Base-by-base conservation (phyloP, 2,888 invertebrate genomes). In the Dendrolimus pini region DNA sequence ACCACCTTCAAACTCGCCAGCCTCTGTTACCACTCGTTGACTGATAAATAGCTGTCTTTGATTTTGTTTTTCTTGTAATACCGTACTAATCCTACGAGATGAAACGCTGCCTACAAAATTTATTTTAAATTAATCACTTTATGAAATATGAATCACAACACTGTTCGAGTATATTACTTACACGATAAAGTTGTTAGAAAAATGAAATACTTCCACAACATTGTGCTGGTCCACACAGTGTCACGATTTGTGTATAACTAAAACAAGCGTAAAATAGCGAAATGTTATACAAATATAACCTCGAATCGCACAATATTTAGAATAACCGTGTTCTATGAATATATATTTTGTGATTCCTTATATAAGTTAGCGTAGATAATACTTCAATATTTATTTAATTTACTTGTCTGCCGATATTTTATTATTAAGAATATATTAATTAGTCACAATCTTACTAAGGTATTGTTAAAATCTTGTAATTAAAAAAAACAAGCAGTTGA, bases 1-100 rank as follows among this genome's bases (percentile, higher is more conserved):
- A 41, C 93, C 93, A 54, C 93, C 94, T 61, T 92, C 88, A 14
- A 89, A 71, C 56, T 93, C 85, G 54, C 81, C 83, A 59, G 83
- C 79, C 63, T 92, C 88, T 56, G 93, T 83, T 56, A 92, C 92
- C 52, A 94, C 83, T 58, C 79, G 80, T 63, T 70, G 80, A 65
- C 91, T 90, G 62, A 91, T 65, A 83, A 90, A 92, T 69, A 91
- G 72, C 65, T 85, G 82, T 60, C 77, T 47, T 47, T 47, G 47
- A 2, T 12, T 47, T 47, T 47, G 2, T 47, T 47, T 47, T 47
- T 10, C 47, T 47, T 9, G 9, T 7, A 47, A 47, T 30, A 30
- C 0, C 30, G 30, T 30, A 12, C 7, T 12, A 12, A 47, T 47
- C 12, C 47, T 47, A 47, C 47, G 9, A 47, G 47, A 10, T 9